Evolutionary conservation across 1,140 invertebrate species (phyloP), one percentile per base, ranked within the genome.

Genomic region (Daktulosphaira vitifoliae): DNA sequence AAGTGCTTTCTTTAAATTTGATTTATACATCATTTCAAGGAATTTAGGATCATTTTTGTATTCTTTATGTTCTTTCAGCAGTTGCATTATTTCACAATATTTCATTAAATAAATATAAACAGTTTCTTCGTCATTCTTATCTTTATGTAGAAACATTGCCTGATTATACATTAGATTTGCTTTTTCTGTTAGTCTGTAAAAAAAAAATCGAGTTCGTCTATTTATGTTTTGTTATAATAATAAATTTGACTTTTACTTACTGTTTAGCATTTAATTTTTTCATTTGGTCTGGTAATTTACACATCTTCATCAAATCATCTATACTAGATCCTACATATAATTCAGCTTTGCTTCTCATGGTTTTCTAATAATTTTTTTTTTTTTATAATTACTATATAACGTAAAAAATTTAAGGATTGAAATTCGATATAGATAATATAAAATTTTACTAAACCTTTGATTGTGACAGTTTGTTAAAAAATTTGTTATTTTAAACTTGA

Each of bases 101-200:
- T 33, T 48, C 56, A 62, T 62, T 29, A 62, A n/a, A 62, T 48
- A 62, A 62, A 62, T 62, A n/a, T 48, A 62, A 0, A 62, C 56
- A 15, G 8, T 13, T 62, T 62, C 56, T 62, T 62, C 56, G 29
- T 62, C 56, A n/a, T 62, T 62, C 11, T 6, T 33, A 15, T 48
- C 42, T 29, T 46, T 33, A 22, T 48, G 29, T 22, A 16, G 4
- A 13, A 4, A 16, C 56, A 62, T 62, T 1, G 56, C 56, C 15
- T 15, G 2, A 6, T 62, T 6, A 33, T 7, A 62, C 0, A 62
- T 2, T 0, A 22, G 2, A 2, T 33, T 5, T 15, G 56, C 56
- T 22, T 48, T 18, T 20, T n/a, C 3, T 1, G 11, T 29, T 33
- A 62, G 3, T n/a, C 56, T 62, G 5, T 48, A 48, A 7, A 29